These are phyloP conservation scores for Cremastinae sp. DNA, from an alignment of 2,888 invertebrate genomes.

Conservation along the genomic window DNA sequence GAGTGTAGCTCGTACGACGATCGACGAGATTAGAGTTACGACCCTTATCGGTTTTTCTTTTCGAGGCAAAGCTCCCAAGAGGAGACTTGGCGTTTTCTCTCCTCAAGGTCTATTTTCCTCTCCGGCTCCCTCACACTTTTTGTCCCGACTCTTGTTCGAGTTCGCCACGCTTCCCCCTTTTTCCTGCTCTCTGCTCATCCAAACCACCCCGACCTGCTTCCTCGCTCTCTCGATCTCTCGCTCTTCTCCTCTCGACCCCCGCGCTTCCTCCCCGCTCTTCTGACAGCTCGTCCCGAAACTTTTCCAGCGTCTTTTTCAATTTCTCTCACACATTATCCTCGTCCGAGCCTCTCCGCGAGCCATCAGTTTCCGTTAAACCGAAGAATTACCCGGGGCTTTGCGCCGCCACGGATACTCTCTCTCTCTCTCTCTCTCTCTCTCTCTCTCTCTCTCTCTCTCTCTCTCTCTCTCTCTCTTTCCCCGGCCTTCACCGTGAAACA, in stretches of 20 bases:
- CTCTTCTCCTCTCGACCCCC: slow-evolving; percentile 38
- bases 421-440: too few relatives aligned
- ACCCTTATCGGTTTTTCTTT: slow-evolving; percentile 56
- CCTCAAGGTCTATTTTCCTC: slow-evolving; percentile 15
- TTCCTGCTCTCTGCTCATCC: slow-evolving; percentile 2
- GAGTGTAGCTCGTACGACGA: slow-evolving; percentile 46
- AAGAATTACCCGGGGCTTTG: slow-evolving; percentile 47
- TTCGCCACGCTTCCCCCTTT: slow-evolving; percentile 32
- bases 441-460: too few relatives aligned
- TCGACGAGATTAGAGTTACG: slow-evolving; percentile 58
- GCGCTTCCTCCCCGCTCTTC: slow-evolving; percentile 37
- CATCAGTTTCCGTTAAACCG: slow-evolving; percentile 58
- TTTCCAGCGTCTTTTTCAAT: slow-evolving; percentile 56
- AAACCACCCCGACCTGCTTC: too few relatives aligned
- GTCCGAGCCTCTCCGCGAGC: slow-evolving; percentile 34
- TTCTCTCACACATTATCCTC: slow-evolving; percentile 48
- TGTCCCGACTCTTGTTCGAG: slow-evolving; percentile 29
- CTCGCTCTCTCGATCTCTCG: slow-evolving; percentile 17
- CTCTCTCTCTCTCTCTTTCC: too few relatives aligned
- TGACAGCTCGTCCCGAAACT: slow-evolving; percentile 38
- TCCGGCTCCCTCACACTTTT: background rate
- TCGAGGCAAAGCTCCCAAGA: slow-evolving; percentile 46
- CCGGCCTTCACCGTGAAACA: too few relatives aligned
- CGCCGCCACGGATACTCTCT: background rate
- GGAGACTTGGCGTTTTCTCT: slow-evolving; percentile 39